Percentiles rank a stretch among this genome's conserved stretches.
Conservation (phyloP, 2,797 vertebrate species). For the Lepus oiostolus region DNA sequence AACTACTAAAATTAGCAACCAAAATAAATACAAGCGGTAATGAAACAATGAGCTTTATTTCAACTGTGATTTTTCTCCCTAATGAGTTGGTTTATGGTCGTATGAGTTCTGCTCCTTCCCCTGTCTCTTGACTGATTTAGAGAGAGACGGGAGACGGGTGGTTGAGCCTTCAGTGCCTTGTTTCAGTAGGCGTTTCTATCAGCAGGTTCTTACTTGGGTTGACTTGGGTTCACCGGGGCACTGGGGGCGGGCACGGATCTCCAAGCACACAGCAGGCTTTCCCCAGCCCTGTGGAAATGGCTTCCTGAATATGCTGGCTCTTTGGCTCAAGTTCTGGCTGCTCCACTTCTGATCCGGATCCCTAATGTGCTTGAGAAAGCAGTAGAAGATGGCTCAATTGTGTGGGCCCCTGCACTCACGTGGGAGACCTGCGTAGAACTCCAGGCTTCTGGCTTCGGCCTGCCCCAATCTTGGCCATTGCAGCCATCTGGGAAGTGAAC, state of each 20-base stretch:
- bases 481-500: no score
- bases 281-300: accelerated
- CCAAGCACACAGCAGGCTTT: no score
- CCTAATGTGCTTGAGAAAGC: no score
- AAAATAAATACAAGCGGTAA: no score
- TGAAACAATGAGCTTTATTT: background rate
- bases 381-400: no score
- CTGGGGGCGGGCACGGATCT: background rate
- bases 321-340: no score
- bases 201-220: accelerated
- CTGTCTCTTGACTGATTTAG: background rate
- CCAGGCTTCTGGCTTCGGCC: no score
- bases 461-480: no score
- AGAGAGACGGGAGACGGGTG: accelerated
- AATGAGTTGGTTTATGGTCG: accelerated
- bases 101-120: no score
- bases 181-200: accelerated
- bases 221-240: accelerated
- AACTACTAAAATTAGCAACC: background rate
- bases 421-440: no score
- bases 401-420: no score
- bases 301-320: accelerated
- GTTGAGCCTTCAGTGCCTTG: accelerated
- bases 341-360: no score
- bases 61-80: accelerated